Evolutionary conservation across 2,797 vertebrate species (phyloP).

Genomic region (Eulemur coronatus): DNA sequence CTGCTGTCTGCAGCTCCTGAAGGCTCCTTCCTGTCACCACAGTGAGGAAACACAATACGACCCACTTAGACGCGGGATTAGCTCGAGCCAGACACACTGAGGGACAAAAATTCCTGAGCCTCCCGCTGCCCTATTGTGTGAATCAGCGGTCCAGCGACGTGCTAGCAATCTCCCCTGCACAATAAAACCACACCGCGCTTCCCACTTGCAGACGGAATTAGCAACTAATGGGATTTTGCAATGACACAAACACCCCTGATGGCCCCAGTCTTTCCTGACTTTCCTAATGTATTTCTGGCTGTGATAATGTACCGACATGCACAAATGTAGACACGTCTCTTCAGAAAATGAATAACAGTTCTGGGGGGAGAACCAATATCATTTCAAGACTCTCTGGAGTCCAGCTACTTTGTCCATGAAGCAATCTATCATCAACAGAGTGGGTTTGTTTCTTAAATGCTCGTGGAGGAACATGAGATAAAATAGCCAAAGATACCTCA

Average conservation of each 20-base stretch:
- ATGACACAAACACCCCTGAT: background rate
- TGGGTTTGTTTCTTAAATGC: background rate
- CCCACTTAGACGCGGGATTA: conserved; percentile 58
- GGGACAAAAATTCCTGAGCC: conserved; percentile 32
- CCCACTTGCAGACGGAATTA: conserved; percentile 8
- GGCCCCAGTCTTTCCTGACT: background rate
- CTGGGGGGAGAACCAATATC: background rate
- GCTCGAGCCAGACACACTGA: conserved; percentile 1
- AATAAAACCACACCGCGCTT: background rate
- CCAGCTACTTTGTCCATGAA: background rate
- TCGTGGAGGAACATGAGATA: background rate
- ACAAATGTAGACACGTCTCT: background rate
- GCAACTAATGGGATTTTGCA: conserved; percentile 45
- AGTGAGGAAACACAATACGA: background rate
- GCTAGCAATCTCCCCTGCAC: background rate
- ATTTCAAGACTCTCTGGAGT: background rate
- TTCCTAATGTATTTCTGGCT: background rate
- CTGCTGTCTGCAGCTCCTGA: background rate
- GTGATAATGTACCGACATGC: background rate
- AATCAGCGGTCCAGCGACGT: background rate
- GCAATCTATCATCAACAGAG: background rate
- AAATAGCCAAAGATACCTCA: conserved; percentile 10
- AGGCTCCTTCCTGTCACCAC: background rate
- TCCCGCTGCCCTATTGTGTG: conserved; percentile 33
- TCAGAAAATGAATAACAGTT: background rate